Conservation (phyloP, 2,797 vertebrate genomes). For the Smutsia gigantea region DNA sequence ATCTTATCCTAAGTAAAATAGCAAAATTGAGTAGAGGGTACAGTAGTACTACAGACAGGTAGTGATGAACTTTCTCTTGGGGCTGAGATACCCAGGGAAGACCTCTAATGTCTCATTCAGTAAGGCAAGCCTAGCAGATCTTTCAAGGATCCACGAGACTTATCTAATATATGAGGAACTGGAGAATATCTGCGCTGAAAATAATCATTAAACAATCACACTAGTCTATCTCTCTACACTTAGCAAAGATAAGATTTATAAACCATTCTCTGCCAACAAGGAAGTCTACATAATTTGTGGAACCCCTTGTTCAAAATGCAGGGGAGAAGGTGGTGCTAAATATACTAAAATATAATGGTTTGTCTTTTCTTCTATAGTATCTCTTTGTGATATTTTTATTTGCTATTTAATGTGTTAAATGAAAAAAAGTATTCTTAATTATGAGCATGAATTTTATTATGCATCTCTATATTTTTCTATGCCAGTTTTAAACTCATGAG, state of each 20-base stretch:
- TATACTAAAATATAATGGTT: background rate
- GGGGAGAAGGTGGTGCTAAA: background rate
- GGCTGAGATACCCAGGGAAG: background rate
- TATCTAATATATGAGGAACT: background rate
- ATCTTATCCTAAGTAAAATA: background rate
- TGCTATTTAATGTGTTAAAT: constrained; percentile 2
- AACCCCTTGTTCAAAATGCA: background rate
- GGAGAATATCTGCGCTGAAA: background rate
- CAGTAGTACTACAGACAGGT: background rate
- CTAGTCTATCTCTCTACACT: background rate
- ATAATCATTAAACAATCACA: background rate
- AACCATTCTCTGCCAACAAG: background rate
- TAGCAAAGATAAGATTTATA: background rate
- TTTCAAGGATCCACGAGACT: background rate
- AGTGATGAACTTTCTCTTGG: background rate
- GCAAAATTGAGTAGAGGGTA: background rate
- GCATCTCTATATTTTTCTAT: background rate
- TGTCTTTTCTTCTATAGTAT: background rate
- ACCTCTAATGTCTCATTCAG: background rate
- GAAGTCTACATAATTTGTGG: background rate
- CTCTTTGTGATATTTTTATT: background rate
- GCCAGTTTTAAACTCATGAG: background rate
- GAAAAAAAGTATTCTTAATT: background rate
- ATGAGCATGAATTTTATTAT: background rate
- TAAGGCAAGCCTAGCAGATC: background rate